Evolutionary conservation across 2,797 vertebrate genomes (phyloP), one percentile per base, ranked within the genome.

Genomic region (Diceros bicornis): DNA sequence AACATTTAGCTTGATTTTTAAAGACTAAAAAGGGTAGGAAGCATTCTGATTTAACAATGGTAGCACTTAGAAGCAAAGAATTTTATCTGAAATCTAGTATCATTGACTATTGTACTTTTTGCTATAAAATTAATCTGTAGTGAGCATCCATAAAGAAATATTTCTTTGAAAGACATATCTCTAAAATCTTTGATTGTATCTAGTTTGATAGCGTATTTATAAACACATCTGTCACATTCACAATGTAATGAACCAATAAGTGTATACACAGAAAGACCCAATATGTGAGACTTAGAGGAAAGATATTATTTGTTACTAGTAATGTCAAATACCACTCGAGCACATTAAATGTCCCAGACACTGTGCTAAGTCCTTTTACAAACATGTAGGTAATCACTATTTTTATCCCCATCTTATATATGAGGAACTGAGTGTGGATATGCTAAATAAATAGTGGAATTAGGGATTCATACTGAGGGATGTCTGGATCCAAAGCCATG

Each of bases 1-100:
- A 97, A 95, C 29, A 92, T 55, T 21, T 92, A 97, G 47, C 69
- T 25, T 5, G 21, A 78, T 66, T 97, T 96, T 12, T 78, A 23
- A 9, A 83, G 9, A 44, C 21, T 71, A 86, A 90, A n/a, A 91
- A 84, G 74, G 23, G 0, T 16, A 91, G 32, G 20, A 72, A 74
- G n/a, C 1, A 75, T 7, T 95, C 50, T 14, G 66, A 93, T 3
- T 75, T 96, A 96, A 17, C 7, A 92, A 14, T 4, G 50, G 44
- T 3, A 0, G 52, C 47, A 92, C 18, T 89, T 57, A 72, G 1
- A 87, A 44, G n/a, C 37, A 85, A 83, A 74, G 0, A 62, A n/a
- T 34, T 96, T 85, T 85, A 94, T 75, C 68, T 64, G 34, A 87
- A 96, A 85, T 57, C 21, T 91, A n/a, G 47, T 71, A 75, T 75